These are phyloP conservation scores for Geotrypetes seraphini DNA, from an alignment of 2,797 vertebrate species.

Conservation along the genomic window DNA sequence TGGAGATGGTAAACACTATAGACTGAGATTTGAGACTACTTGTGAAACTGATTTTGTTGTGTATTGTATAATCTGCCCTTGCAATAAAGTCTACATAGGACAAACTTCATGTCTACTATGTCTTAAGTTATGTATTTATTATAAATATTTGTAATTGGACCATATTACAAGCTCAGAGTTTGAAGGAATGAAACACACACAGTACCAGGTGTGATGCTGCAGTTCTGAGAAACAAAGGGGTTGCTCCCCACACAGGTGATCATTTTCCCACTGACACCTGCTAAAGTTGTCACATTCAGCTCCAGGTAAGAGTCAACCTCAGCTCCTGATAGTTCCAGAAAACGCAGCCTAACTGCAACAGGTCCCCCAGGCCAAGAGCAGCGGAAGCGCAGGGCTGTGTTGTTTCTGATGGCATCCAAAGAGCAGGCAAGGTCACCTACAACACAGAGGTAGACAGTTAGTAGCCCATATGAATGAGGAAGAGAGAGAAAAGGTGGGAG, in stretches of 20 bases:
- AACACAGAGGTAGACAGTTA: no score
- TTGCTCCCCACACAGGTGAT: slow-evolving; percentile 52
- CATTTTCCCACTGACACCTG: slow-evolving; percentile 27
- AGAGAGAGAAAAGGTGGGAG: neutral
- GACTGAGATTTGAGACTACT: no score
- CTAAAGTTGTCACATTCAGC: slow-evolving; percentile 13
- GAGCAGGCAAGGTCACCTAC: slow-evolving; percentile 42
- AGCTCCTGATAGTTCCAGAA: slow-evolving; percentile 38
- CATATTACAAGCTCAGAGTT: no score
- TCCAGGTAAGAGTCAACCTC: slow-evolving; percentile 16
- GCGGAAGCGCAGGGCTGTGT: slow-evolving; percentile 39
- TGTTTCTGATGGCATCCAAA: slow-evolving; percentile 23
- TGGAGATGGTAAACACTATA: no score
- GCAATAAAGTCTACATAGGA: no score
- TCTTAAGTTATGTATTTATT: no score
- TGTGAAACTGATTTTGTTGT: no score
- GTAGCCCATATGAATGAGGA: slow-evolving; percentile 31
- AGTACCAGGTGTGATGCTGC: slow-evolving; percentile 57
- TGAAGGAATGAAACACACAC: no score
- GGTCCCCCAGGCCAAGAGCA: slow-evolving; percentile 58
- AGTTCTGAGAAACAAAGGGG: slow-evolving; percentile 35
- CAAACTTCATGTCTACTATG: no score
- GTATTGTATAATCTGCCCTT: no score
- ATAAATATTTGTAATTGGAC: no score
- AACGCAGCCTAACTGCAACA: slow-evolving; percentile 46